Evolutionary conservation across 2,888 invertebrate species (phyloP).

Genomic region (Synergus gifuensis): DNA sequence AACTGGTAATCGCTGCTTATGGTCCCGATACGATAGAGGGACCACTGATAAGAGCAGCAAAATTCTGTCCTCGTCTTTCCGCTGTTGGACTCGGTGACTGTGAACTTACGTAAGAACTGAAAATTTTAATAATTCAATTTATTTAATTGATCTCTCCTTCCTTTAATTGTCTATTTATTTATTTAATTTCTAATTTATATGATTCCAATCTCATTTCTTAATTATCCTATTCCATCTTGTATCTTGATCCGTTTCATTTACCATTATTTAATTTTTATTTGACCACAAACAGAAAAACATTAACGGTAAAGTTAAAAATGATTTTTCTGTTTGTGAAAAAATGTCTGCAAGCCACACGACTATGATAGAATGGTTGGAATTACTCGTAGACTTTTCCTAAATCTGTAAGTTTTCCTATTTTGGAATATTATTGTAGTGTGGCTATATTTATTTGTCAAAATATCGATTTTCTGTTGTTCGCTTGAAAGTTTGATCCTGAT

Average conservation of each 20-base stretch:
- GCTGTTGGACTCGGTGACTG: constrained; percentile 74
- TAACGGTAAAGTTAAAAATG: background rate
- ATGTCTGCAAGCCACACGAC: background rate
- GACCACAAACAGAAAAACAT: background rate
- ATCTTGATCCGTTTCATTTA: background rate
- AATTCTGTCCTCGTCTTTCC: constrained; percentile 67
- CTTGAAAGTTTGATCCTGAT: background rate
- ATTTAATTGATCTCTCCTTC: background rate
- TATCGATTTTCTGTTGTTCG: background rate
- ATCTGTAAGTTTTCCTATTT: background rate
- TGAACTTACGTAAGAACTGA: constrained; percentile 67
- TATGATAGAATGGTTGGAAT: background rate
- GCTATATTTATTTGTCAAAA: background rate
- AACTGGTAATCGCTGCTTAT: constrained; percentile 71
- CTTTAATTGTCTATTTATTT: no score
- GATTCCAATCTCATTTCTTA: background rate
- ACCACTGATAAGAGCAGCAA: constrained; percentile 65
- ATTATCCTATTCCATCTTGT: background rate
- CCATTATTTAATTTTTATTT: background rate
- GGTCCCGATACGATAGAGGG: constrained; percentile 68
- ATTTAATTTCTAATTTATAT: background rate
- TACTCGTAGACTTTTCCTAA: background rate
- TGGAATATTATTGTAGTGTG: background rate
- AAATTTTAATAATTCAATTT: background rate
- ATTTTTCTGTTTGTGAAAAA: background rate